Percentiles rank a stretch among this genome's conserved stretches.
Evolutionary conservation across 2,797 vertebrate genomes (phyloP).

Genomic region (Pseudotriccus pelzelni): DNA sequence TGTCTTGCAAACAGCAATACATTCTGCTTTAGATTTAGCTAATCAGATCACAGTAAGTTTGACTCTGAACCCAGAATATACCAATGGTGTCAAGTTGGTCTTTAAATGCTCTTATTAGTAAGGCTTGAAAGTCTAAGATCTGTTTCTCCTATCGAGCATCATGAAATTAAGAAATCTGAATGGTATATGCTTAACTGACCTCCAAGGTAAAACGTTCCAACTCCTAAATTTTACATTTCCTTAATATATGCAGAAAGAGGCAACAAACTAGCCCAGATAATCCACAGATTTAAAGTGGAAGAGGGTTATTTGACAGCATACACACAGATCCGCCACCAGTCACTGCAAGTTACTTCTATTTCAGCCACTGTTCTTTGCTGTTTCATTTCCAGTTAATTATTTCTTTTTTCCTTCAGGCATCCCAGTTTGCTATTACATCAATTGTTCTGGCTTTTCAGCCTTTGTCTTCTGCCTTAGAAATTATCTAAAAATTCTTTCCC

Average conservation of each 20-base stretch:
- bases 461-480: not conserved
- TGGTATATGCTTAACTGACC: not conserved
- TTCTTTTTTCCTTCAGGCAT: not conserved
- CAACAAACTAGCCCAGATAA: not conserved
- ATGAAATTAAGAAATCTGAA: not conserved
- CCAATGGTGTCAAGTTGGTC: not conserved
- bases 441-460: not conserved
- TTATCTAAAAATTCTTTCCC: not conserved
- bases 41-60: not conserved
- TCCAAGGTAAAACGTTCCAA: not conserved
- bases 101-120: not conserved
- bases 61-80: not conserved
- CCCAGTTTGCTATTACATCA: not conserved
- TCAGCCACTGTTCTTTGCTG: not conserved
- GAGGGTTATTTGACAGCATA: not conserved
- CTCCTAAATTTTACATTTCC: not conserved
- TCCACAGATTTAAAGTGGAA: not conserved
- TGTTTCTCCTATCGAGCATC: not conserved
- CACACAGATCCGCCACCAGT: not conserved
- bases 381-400: not conserved
- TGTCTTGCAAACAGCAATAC: not conserved
- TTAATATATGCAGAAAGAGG: not conserved
- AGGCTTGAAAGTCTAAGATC: not conserved
- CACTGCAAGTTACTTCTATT: not conserved
- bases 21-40: not conserved